Base-by-base conservation (phyloP, 2,113 vertebrate genomes). In the Kryptolebias marmoratus region DNA sequence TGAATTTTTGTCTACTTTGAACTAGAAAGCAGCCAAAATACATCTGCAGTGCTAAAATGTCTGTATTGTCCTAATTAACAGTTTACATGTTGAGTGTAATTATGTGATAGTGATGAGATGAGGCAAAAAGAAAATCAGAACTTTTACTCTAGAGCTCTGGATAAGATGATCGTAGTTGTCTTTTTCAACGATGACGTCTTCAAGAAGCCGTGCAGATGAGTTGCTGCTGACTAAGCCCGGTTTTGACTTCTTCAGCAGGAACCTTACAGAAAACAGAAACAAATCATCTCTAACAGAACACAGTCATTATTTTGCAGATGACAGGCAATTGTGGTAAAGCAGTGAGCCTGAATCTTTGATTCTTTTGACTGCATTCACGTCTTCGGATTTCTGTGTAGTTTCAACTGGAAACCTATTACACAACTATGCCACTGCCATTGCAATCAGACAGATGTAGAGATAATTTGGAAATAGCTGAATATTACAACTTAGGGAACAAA, bases 151-250 rank as follows among this genome's bases (percentile, higher is more conserved):
- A 64, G 95, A 95, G 9, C 94, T 95, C 68, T 96, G 95, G 88
- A 96, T 94, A 45, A 97, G 90, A 50, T 90, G 95, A 62, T 96
- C 95, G 5, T 93, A 89, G 75, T 95, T 95, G 49, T 97, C 95
- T 30, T 94, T 95, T 53, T 97, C 97, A 22, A 95, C 95, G 0
- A 97, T 87, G 1, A 98, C 97, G 48, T 98, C 97, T 79, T 98
- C 97, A 0, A 96, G 95, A 72, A 98, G 96, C 30, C 97, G 92
- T 44, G 97, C 95, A 50, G 96, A 98, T 5, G 94, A 94, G 75
- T 95, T 95, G 87, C 94, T 96, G 0, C 72, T 93, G 77, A 94
- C 94, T 1, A 97, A 94, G 72, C 94, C 97, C 65, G 96, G 95
- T 87, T 98, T 98, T 44, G 93, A 95, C 71, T 90, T 95, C 83